phyloP scores from a whole-genome alignment of 1,140 invertebrate species.

The Cepaea nemoralis region DNA sequence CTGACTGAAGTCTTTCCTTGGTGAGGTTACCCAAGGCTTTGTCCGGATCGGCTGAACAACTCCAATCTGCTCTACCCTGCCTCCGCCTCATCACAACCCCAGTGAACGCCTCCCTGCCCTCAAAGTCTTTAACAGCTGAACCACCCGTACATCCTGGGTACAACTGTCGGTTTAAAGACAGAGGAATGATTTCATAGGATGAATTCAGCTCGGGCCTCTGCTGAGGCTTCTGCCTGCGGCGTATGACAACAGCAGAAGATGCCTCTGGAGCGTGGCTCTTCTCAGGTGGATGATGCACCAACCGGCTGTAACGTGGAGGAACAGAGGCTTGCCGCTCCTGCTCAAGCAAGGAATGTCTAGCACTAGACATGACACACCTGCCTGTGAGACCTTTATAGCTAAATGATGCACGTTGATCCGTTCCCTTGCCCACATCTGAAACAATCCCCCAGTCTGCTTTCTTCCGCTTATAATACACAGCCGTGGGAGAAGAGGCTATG shows the following conservation, averaged over 20 bases:
- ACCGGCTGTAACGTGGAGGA: background rate
- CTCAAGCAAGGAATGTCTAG: background rate
- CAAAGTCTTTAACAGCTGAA: slow-evolving; percentile 11
- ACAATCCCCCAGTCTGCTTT: slow-evolving; percentile 10
- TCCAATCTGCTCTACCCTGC: slow-evolving; percentile 27
- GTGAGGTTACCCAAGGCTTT: background rate
- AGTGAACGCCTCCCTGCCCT: slow-evolving; percentile 10
- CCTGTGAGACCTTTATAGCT: slow-evolving; percentile 18
- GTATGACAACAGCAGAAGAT: background rate
- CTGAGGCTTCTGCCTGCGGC: background rate
- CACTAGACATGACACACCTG: background rate
- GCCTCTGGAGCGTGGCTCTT: background rate
- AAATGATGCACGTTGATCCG: background rate
- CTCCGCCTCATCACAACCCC: slow-evolving; percentile 12
- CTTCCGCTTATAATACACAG: background rate
- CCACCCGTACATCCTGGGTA: slow-evolving; percentile 31
- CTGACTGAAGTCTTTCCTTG: background rate
- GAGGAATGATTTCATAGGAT: slow-evolving; percentile 7
- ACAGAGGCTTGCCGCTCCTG: background rate
- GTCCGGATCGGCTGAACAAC: background rate
- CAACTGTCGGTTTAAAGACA: background rate
- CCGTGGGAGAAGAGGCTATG: background rate
- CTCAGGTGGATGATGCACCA: no score
- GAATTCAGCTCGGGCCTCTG: background rate
- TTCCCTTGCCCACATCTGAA: background rate